Base-by-base conservation (phyloP, 2,888 invertebrate species). In the Xestia c-nigrum region DNA sequence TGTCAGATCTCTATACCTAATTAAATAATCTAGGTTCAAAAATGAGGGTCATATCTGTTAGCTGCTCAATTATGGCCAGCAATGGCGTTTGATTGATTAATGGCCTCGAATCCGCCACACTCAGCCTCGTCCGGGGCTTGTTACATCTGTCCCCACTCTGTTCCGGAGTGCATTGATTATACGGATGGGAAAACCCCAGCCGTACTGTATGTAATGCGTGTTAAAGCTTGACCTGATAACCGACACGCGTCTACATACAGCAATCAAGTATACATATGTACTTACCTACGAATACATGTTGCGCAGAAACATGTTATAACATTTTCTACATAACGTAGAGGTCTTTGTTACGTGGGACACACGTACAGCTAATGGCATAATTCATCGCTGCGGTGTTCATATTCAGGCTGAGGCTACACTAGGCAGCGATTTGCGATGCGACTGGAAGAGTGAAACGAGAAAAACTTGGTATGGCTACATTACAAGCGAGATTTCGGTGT, bases 151-250 rank as follows among this genome's bases (percentile, higher is more conserved):
- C 81, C 77, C 74, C 66, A 67, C 81, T 57, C 19, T 73, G 84
- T 85, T 82, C 86, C 81, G 84, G 85, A 89, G 86, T 86, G 84
- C 76, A 77, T 83, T 86, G 73, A 83, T 86, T 84, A 84, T 72
- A 80, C 85, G 69, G 63, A 72, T 86, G 77, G 89, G 86, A 86
- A 89, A 89, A 85, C 84, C 89, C 88, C 80, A 84, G 65, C 31
- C 59, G 55, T 55, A 71, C 63, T 65, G 75, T 74, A 72, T 80
- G 76, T 80, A 75, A 85, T 47, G 81, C 76, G 80, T 79, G 78
- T 80, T 85, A 87, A 76, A 78, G 81, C 83, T 87, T 84, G 81
- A 79, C 85, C 85, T 76, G 81, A 87, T 86, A 88, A 86, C 83
- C 69, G 59, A 72, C 68, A 82, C 73, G 72, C 73, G 70, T 72